Base-by-base conservation (phyloP, 2,113 vertebrate species). In the Seriola dumerili region DNA sequence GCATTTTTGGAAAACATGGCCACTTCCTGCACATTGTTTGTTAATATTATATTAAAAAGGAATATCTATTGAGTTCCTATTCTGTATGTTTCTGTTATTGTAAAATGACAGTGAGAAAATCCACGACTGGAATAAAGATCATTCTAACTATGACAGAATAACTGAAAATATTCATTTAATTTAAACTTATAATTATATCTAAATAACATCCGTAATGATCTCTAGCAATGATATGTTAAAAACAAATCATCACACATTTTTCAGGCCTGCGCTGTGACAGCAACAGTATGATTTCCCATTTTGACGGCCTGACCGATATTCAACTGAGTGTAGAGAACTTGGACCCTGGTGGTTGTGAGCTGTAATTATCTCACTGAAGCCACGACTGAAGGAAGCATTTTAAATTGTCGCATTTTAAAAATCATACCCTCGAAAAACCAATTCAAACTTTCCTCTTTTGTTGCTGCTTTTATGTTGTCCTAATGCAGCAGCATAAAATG, bases 301-400 rank as follows among this genome's bases (percentile, higher is more conserved):
- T 7, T 73, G 11, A 25, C 16, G 38, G 40, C 16, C n/a, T 40
- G 13, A 59, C 50, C 44, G 38, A 73, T 40, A 69, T 82, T 52
- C 12, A 0, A 11, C 7, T 42, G 46, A 32, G 14, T 8, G 32
- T 42, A n/a, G 38, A 25, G 17, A 59, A 71, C 69, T 42, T 40
- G 64, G 29, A 61, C 40, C 23, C 50, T 23, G 46, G 11, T 29
- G 21, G 14, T 17, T 23, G 36, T 14, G 42, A 70, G 63, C 14
- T 62, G 65, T 58, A 68, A 68, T 63, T 68, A 61, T 19, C 13
- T 23, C 17, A 66, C 48, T 42, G n/a, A 50, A 72, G 11, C 50
- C 2, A 46, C 2, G 38, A 72, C 44, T 48, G 21, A 42, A 32
- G n/a, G 25, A 59, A 29, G 29, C 52, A 52, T 54, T 36, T 46